These are phyloP conservation scores for Zoroaster sp. DNA, from an alignment of 53 echinoderm and acorn worm species.

Conservation along the genomic window DNA sequence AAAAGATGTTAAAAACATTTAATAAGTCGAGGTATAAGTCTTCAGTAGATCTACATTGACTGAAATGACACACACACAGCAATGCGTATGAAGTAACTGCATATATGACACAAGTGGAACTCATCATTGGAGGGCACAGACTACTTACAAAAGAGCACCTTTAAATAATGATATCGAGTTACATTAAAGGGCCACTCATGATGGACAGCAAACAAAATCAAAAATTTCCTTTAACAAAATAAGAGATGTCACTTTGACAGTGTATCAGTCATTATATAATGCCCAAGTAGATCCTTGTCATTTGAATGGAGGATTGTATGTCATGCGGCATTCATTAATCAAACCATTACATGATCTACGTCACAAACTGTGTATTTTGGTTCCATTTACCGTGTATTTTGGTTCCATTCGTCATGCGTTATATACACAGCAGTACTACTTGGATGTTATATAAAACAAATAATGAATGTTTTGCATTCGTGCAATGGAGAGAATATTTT, in stretches of 20 bases:
- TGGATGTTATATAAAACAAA: too few relatives aligned
- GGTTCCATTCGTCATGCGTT: too few relatives aligned
- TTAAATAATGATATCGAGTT: not conserved
- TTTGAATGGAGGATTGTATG: not conserved
- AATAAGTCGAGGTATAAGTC: not conserved
- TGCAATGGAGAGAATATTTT: too few relatives aligned
- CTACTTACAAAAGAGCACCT: not conserved
- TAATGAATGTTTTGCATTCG: too few relatives aligned
- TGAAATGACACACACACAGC: not conserved
- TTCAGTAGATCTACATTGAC: not conserved
- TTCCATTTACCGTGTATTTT: too few relatives aligned
- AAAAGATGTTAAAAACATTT: not conserved
- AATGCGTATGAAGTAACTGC: not conserved
- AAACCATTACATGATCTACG: too few relatives aligned
- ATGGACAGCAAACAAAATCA: too few relatives aligned
- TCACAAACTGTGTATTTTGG: too few relatives aligned
- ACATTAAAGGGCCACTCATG: too few relatives aligned
- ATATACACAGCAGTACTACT: too few relatives aligned
- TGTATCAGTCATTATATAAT: not conserved
- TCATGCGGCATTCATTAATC: not conserved
- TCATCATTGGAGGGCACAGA: not conserved
- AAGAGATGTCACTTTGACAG: not conserved
- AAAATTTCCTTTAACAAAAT: not conserved
- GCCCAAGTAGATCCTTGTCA: too few relatives aligned
- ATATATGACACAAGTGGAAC: not conserved